Evolutionary conservation across 2,113 vertebrate genomes (phyloP), one percentile per base, ranked within the genome.

Genomic region (Candoia aspera): DNA sequence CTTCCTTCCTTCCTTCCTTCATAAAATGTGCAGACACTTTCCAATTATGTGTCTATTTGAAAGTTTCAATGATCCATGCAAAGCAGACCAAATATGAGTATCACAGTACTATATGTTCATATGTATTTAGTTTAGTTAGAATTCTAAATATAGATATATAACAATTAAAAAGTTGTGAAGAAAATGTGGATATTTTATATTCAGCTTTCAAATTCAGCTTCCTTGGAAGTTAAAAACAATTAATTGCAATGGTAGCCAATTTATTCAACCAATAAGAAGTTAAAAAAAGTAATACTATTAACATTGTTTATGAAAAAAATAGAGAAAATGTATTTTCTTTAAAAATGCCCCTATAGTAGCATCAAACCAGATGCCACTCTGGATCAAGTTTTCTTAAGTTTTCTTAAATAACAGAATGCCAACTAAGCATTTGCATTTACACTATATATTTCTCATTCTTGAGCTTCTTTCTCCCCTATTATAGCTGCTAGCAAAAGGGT

Each of bases 391-490:
- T 84, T 49, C 24, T 24, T 64, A 2, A 9, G 19, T 62, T 24
- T 96, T 97, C 93, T 87, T 87, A 96, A 95, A 97, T 96, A 97
- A 96, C 92, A 95, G 85, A 95, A 95, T 68, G 93, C 54, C 94
- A 93, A 92, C 33, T 8, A 90, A 95, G 94, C 87, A 73, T 97
- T 94, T 96, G 94, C 95, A 97, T 97, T 96, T 96, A 92, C 93
- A 94, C 92, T 97, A 96, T 60, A 94, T 92, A 93, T 96, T 97
- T 95, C 92, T 95, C 94, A 88, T 94, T 95, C 92, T 79, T 84
- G 90, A 95, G 94, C 87, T 91, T 95, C 89, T 93, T 94, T 92
- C 88, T 1, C 0, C 96, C 95, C 97, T 96, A 97, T 97, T 97
- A 95, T 94, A 19, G 64, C 89, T 88, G 91, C 94, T 94, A 93